Base-by-base conservation (phyloP, 2,113 vertebrate species). In the Puntigrus tetrazona region DNA sequence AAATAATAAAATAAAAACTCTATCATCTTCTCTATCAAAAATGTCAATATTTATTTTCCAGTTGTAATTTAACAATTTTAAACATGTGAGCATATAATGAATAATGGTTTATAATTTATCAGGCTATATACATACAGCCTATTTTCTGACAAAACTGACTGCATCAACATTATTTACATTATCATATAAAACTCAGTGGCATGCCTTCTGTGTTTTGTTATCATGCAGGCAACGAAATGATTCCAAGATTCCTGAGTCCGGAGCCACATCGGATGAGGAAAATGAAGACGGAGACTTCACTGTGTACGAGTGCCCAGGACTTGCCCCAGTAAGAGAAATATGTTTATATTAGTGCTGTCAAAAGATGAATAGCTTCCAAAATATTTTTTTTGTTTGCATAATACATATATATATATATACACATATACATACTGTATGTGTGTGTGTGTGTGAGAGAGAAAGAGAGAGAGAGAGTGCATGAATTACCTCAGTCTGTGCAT, bases 281-380 rank as follows among this genome's bases (percentile, higher is more conserved):
- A 98, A 97, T 0, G 97, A 98, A 72, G 97, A 98, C 0, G 97
- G 97, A 4, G 97, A 98, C 86, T 98, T 98, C 94, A 99, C 97
- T 0, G 97, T 99, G 47, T 99, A 99, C 0, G 97, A 99, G 92
- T 99, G 97, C 87, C 97, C 97, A 0, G 97, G 97, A n/a, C 90
- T 99, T 86, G 97, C 97, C 63, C 97, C 97, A 8, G 97, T 99
- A 91, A 86, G 96, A 70, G 3, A 73, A 16, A 1, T 67, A 8
- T 41, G 22, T n/a, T 57, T 9, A 9, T n/a, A 57, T n/a, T n/a
- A n/a, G n/a, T n/a, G n/a, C n/a, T n/a, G n/a, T n/a, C n/a, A n/a
- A n/a, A n/a, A n/a, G n/a, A n/a, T n/a, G n/a, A n/a, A n/a, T n/a
- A n/a, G n/a, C n/a, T n/a, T n/a, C n/a, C n/a, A n/a, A n/a, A n/a